Percentiles rank a stretch among this genome's conserved stretches.
These are phyloP conservation scores for Poeciliopsis paucimaculata DNA, from an alignment of 2,797 vertebrate genomes.

Conservation along the genomic window DNA sequence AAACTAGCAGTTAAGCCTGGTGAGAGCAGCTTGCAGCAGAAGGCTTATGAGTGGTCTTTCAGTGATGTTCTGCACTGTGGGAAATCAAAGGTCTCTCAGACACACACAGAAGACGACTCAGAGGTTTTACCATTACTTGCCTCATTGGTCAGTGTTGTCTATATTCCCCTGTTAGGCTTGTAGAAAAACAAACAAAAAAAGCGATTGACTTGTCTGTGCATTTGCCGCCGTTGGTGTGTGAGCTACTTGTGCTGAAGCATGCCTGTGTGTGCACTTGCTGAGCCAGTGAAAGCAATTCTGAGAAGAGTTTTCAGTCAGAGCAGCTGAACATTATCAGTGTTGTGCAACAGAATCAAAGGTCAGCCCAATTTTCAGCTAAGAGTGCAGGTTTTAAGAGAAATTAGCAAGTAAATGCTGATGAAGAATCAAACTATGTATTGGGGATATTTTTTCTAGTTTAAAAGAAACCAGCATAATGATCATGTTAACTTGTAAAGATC, in stretches of 20 bases:
- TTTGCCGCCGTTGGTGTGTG: conserved; percentile 9
- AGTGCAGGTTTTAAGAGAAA: background rate
- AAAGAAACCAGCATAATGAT: background rate
- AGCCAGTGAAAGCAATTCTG: conserved; percentile 7
- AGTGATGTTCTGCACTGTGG: conserved; percentile 62
- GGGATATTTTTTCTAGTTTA: background rate
- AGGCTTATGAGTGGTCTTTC: conserved; percentile 33
- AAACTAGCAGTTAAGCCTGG: conserved; percentile 32
- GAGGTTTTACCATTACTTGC: conserved; percentile 40
- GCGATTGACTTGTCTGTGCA: conserved; percentile 19
- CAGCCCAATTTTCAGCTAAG: conserved; percentile 7
- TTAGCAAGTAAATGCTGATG: background rate
- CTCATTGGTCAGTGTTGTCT: conserved; percentile 42
- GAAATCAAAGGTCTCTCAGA: conserved; percentile 54
- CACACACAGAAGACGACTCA: conserved; percentile 5
- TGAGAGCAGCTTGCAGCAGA: conserved; percentile 13
- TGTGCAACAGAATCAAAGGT: conserved; percentile 29
- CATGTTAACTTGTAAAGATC: background rate
- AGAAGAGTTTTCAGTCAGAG: conserved; percentile 26
- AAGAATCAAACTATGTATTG: background rate
- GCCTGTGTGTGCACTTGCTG: conserved; percentile 2
- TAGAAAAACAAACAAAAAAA: conserved; percentile 13
- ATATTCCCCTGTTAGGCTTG: conserved; percentile 18
- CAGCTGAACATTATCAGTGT: conserved; percentile 2
- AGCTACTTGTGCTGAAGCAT: conserved; percentile 1